Evolutionary conservation across 2,888 invertebrate species (phyloP), one percentile per base, ranked within the genome.

Genomic region (Caradrina clavipalpis): DNA sequence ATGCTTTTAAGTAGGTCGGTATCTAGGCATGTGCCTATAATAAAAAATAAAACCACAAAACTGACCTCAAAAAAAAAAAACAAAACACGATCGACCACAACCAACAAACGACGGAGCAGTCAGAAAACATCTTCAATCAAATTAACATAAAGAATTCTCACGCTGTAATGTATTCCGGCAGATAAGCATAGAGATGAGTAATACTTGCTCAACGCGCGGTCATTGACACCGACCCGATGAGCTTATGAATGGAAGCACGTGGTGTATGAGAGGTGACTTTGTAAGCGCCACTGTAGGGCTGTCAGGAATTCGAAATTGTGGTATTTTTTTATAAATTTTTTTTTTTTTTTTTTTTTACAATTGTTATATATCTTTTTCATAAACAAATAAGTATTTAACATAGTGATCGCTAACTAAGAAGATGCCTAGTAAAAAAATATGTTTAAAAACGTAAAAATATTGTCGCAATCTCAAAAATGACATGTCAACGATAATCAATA

Each of bases 181-280:
- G 26, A 84, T 77, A 76, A 77, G 63, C 65, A 78, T 78, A 67
- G 74, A 84, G 85, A 83, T 84, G 85, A 83, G 83, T 84, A 79
- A 71, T 62, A 21, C 60, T 31, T 39, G 56, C 71, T 82, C 85
- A 84, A 84, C 85, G 77, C 53, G 60, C 66, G 82, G 84, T 82
- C 84, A 65, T 73, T 82, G 72, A 84, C 84, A 77, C 84, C 53
- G 67, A 56, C 60, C 73, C 47, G 71, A 69, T 65, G 69, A 58
- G 57, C 26, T 49, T 65, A 74, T 84, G 82, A 82, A 82, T 82
- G 84, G 69, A 64, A 56, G 42, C 76, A 74, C 77, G 74, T 84
- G 82, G 68, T 62, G 11, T 64, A 72, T 61, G 71, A 53, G 55
- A 50, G 47, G 42, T 80, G 57, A 55, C 63, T 67, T 58, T 11